A percentile compares a stretch with the other conserved stretches of the same genome.
Evolutionary conservation across 1,140 invertebrate species (phyloP).

Genomic region (Trialeurodes vaporariorum): DNA sequence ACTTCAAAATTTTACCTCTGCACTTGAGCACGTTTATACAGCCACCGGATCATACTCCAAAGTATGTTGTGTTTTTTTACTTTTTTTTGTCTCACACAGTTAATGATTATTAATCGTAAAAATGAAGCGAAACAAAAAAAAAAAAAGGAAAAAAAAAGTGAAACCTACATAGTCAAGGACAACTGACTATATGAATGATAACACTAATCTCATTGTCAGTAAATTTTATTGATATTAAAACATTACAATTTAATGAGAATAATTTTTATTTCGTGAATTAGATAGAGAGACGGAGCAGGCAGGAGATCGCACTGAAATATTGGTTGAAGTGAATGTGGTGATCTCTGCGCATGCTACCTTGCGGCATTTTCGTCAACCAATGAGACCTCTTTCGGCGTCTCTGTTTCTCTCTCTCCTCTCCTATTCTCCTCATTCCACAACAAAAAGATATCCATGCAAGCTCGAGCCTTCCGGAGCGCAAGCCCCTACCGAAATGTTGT

Average conservation of each 20-base stretch:
- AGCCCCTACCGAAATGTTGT: not conserved
- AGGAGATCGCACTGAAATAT: slow-evolving; percentile 15
- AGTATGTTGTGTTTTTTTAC: too few relatives aligned
- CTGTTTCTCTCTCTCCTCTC: not conserved
- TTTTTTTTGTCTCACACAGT: too few relatives aligned
- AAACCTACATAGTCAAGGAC: not conserved
- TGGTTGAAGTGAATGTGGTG: too few relatives aligned
- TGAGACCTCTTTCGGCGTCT: not conserved
- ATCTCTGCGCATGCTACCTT: not conserved
- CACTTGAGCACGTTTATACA: too few relatives aligned
- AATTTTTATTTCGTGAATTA: too few relatives aligned
- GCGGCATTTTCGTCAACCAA: not conserved
- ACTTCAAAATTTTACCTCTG: too few relatives aligned
- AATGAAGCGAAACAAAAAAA: too few relatives aligned
- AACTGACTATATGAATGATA: not conserved
- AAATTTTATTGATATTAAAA: too few relatives aligned
- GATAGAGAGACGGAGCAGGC: too few relatives aligned
- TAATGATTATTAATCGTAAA: too few relatives aligned
- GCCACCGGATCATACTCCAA: too few relatives aligned
- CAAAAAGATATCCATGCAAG: slow-evolving; percentile 38
- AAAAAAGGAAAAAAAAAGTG: not conserved
- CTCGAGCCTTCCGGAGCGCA: not conserved
- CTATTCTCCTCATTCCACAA: slow-evolving; percentile 37
- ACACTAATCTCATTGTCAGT: not conserved
- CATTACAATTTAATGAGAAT: too few relatives aligned